These are phyloP conservation scores for Microcebus jonahi DNA, from an alignment of 2,113 vertebrate species.

Conservation along the genomic window DNA sequence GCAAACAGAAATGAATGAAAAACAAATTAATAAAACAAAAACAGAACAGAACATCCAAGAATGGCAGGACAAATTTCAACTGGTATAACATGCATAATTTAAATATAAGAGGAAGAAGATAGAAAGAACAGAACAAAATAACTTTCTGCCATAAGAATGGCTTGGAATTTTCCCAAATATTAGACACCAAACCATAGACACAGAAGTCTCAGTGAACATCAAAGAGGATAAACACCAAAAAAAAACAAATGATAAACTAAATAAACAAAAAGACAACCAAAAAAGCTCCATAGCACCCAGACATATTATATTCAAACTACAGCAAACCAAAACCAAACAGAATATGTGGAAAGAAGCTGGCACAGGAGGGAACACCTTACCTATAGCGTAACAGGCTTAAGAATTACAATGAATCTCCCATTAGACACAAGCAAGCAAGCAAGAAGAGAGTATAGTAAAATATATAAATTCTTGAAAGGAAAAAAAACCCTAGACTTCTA, in stretches of 20 bases:
- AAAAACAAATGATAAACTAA: neutral
- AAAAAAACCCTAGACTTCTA: neutral
- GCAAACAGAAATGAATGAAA: neutral
- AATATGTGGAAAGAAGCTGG: neutral
- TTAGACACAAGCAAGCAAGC: neutral
- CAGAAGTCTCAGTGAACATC: neutral
- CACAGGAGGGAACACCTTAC: neutral
- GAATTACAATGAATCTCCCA: neutral
- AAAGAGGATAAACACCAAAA: neutral
- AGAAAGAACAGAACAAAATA: neutral
- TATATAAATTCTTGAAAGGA: neutral
- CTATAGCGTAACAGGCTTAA: neutral
- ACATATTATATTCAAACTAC: neutral
- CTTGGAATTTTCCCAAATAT: neutral
- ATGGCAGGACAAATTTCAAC: neutral
- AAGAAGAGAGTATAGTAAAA: neutral
- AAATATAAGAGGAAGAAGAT: neutral
- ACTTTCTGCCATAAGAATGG: neutral
- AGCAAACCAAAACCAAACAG: neutral
- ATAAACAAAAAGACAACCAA: neutral
- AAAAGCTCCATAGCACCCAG: neutral
- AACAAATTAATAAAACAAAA: neutral
- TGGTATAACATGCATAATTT: neutral
- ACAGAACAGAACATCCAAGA: neutral
- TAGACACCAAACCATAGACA: neutral